Evolutionary conservation across 2,797 vertebrate species (phyloP), one percentile per base, ranked within the genome.

Genomic region (Anolis apletophallus): DNA sequence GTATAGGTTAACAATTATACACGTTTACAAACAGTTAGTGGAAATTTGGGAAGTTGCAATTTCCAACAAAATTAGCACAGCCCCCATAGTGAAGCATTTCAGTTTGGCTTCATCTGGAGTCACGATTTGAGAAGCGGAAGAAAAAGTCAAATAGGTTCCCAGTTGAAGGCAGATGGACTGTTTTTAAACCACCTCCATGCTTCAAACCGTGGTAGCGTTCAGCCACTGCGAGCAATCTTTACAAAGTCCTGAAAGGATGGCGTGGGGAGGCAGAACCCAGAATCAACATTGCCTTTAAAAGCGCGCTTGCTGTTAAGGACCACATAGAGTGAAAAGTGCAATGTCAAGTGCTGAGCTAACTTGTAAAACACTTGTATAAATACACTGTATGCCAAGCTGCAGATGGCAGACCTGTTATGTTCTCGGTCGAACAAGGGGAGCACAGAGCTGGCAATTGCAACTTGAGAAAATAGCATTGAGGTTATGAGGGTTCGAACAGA

Each of bases 301-400:
- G 29, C 29, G 1, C 52, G 61, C 46, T 81, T 54, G 26, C 46
- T 13, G 19, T 7, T 34, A 52, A 52, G 46, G 77, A 40, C 29
- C 64, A 69, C 64, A 52, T 34, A 19, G 0, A 4, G n/a, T 81
- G 80, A 21, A 81, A 76, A 14, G 57, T 19, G 13, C 14, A 61
- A 79, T 59, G 57, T 26, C 23, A 40, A 46, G 59, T n/a, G 59
- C 21, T 34, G 52, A 55, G 54, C 36, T n/a, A 61, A 34, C 32
- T 61, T 79, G 54, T 34, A 79, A 36, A 79, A 36, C 75, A 78
- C 54, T 79, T 59, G n/a, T 46, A 80, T 64, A 64, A 61, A 80
- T 67, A 80, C 13, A 50, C 26, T 16, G n/a, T 67, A 50, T 46
- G 36, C 36, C 16, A 19, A 80, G 3, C 13, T n/a, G 23, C 14